Evolutionary conservation across 1,140 invertebrate species (phyloP).

Genomic region (Apolygus lucorum): DNA sequence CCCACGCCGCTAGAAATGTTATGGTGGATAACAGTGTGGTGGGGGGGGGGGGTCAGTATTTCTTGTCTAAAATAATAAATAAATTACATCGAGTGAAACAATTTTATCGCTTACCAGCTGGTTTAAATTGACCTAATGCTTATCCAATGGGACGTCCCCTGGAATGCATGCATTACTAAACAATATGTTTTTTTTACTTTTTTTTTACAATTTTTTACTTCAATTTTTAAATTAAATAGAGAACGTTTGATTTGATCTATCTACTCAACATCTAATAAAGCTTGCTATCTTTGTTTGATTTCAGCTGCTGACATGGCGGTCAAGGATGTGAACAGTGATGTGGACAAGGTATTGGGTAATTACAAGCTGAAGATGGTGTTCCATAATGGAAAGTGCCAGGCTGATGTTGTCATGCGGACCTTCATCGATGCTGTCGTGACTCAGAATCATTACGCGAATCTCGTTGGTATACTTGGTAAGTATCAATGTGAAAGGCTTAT

Average conservation of each 20-base stretch:
- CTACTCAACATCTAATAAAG: neutral
- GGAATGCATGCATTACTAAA: neutral
- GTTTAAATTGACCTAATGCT: neutral
- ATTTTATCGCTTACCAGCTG: too few relatives aligned
- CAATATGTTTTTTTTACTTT: neutral
- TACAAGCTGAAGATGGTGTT: slow-evolving; percentile 52
- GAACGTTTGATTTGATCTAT: neutral
- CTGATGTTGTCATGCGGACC: slow-evolving; percentile 66
- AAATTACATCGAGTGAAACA: too few relatives aligned
- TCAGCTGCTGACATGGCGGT: slow-evolving; percentile 56
- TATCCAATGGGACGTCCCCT: neutral
- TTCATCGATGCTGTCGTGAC: slow-evolving; percentile 63
- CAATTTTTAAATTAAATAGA: neutral
- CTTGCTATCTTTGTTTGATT: slow-evolving; percentile 30
- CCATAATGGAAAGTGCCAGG: slow-evolving; percentile 60
- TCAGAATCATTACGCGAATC: slow-evolving; percentile 42
- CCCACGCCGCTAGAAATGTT: too few relatives aligned
- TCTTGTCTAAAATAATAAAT: too few relatives aligned
- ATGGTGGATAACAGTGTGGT: too few relatives aligned
- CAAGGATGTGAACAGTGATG: slow-evolving; percentile 59
- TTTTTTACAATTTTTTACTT: slow-evolving; percentile 1
- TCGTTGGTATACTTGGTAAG: slow-evolving; percentile 61
- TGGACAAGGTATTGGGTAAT: slow-evolving; percentile 49
- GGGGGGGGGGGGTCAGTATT: too few relatives aligned
- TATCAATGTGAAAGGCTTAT: neutral